Base-by-base conservation (phyloP, 2,888 invertebrate species). In the Lamellibrachia satsuma region DNA sequence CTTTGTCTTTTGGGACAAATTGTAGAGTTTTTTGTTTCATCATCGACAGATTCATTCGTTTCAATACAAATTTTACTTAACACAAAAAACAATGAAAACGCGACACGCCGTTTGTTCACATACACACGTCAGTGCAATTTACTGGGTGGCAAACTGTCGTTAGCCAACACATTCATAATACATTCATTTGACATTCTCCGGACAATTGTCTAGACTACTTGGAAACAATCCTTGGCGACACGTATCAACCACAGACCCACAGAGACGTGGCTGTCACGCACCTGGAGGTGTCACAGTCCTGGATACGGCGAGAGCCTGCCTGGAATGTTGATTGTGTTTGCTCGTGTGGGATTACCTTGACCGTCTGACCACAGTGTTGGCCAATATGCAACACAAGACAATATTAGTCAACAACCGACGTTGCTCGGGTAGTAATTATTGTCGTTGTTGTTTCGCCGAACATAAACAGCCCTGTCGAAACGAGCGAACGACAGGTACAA, bases 261-360 rank as follows among this genome's bases (percentile, higher is more conserved):
- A 39, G 1, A 6, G 22, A 75, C 75, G n/a, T 22, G 75, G n/a
- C 2, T 15, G 75, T 22, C 15, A 2, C 55, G 9, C 55, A 9
- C 55, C 3, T 55, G 8, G 9, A 7, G 55, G 75, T n/a, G 22
- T 39, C 75, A n/a, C 6, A 22, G 75, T 75, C 75, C 75, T 22
- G 22, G 75, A 75, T 15, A 75, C 75, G 75, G 75, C 22, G n/a
- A 75, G 22, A 15, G 4, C 15, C 22, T n/a, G 75, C 75, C 22
- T 75, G 75, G 75, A 75, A 75, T 22, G 75, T 75, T 75, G n/a
- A 75, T n/a, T 75, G 22, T 75, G 75, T 75, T 75, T 75, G 75
- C 75, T 11, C 75, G 15, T 15, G 2, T 22, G 6, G 75, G 75
- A 75, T 75, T 75, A 57, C 57, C 57, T 39, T 39, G 39, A 39